Base-by-base conservation (phyloP, 1,140 invertebrate genomes). In the Conus ventricosus region DNA sequence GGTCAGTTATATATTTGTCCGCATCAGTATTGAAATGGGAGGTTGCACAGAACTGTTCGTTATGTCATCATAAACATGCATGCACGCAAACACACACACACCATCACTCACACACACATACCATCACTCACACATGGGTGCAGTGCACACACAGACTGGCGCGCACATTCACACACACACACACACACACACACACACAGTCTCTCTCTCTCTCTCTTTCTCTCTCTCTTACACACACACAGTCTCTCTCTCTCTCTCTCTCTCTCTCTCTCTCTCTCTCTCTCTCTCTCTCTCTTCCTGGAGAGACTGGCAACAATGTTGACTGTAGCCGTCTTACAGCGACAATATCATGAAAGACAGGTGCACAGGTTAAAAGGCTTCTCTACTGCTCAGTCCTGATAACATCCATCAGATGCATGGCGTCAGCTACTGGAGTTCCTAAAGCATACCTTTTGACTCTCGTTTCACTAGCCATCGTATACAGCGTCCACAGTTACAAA, bases 81-180 rank as follows among this genome's bases (percentile, higher is more conserved):
- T 25, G 17, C 76, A 80, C 76, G 39, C 25, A 39, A n/a, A 80
- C 76, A 80, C 25, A 80, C 25, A 80, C 76, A 80, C 39, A 80
- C 25, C 6, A n/a, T 11, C 76, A 80, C 76, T 39, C 25, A 39
- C 76, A 80, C 76, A 80, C 25, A 80, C 76, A 7, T 27, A 80
- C 25, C 6, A 3, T 39, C 76, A 80, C 71, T 8, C 71, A 63
- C 60, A 63, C 60, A 63, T 23, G 23, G 4, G 23, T 23, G 23
- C 71, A 75, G 23, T 23, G 23, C 71, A 75, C 20, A 75, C 71
- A n/a, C 20, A n/a, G 7, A 25, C 71, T 20, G 17, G 23, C 17
- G 7, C 6, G 17, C 60, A 4, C 60, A 63, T 20, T 13, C n/a
- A 25, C 20, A 25, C n/a, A 75, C 71, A n/a, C 20, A 75, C n/a